Base-by-base conservation (phyloP, 1,140 invertebrate species). In the Contarinia nasturtii region DNA sequence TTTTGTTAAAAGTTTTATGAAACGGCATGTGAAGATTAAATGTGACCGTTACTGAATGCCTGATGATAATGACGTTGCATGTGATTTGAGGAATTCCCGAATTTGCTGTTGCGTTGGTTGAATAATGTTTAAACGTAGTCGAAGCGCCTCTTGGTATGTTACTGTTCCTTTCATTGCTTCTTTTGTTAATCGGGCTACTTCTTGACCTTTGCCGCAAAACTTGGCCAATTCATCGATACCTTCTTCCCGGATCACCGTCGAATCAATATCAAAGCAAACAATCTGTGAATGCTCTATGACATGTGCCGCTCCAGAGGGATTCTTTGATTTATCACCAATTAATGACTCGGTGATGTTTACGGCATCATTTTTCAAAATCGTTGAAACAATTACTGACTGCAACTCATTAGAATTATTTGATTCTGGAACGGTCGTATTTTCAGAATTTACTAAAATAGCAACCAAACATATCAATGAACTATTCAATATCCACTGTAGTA, bases 181-280 rank as follows among this genome's bases (percentile, higher is more conserved):
- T 40, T 72, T 79, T 4, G 94, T 98, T 54, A 94, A 70, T 54
- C 76, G 71, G 51, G 78, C 73, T 18, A 98, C 86, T 68, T 93
- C 78, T 43, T 81, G 73, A 48, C 86, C 91, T 61, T 91, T 92
- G 11, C 86, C 86, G 57, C 89, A 90, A 70, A 85, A 97, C n/a
- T n/a, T n/a, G n/a, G n/a, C n/a, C n/a, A n/a, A n/a, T n/a, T n/a
- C n/a, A n/a, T n/a, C n/a, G n/a, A 98, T 90, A 20, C 86, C 93
- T 68, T 98, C 95, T 65, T 97, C 91, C 54, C 74, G 71, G 52
- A 93, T 90, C 4, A 98, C 86, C 0, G 94, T 98, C 0, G 94
- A 98, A 65, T 98, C 94, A 1, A 98, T 92, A 67, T 98, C 94
- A 64, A 98, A 97, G 61, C 91, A 95, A 1, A 98, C 85, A 48